phyloP scores from a whole-genome alignment of 1,140 invertebrate genomes.

The Metopolophium dirhodum region DNA sequence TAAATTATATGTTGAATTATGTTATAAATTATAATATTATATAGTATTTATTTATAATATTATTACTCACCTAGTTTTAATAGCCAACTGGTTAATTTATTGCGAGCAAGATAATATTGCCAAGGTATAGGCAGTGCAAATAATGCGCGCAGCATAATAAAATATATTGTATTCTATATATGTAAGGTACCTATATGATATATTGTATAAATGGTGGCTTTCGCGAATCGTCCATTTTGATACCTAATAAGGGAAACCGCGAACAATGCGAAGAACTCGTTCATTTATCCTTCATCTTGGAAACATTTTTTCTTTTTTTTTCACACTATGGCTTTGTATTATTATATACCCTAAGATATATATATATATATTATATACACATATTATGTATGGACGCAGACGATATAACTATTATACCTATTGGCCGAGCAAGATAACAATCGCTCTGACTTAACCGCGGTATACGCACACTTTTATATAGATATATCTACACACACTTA shows the following conservation, averaged over 20 bases:
- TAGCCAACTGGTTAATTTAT: background rate
- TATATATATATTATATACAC: no score
- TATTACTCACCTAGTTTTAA: background rate
- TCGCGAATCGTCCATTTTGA: constrained; percentile 20
- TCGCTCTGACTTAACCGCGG: background rate
- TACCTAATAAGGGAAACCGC: constrained; percentile 38
- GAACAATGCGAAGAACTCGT: constrained; percentile 38
- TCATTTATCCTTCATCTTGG: constrained; percentile 42
- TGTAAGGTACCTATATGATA: background rate
- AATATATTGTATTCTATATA: background rate
- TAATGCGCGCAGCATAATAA: background rate
- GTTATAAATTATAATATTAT: background rate
- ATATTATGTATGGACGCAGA: background rate
- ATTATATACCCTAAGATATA: no score
- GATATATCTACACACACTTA: background rate
- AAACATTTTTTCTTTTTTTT: background rate
- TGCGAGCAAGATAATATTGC: background rate
- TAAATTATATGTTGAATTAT: background rate
- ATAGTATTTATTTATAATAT: background rate
- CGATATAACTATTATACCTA: background rate
- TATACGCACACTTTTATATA: background rate
- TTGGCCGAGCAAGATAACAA: background rate
- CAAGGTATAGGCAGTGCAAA: background rate
- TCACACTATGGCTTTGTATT: background rate
- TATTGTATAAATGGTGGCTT: constrained; percentile 25